phyloP scores from a whole-genome alignment of 2,797 vertebrate genomes.

The Muscicapa comitata region DNA sequence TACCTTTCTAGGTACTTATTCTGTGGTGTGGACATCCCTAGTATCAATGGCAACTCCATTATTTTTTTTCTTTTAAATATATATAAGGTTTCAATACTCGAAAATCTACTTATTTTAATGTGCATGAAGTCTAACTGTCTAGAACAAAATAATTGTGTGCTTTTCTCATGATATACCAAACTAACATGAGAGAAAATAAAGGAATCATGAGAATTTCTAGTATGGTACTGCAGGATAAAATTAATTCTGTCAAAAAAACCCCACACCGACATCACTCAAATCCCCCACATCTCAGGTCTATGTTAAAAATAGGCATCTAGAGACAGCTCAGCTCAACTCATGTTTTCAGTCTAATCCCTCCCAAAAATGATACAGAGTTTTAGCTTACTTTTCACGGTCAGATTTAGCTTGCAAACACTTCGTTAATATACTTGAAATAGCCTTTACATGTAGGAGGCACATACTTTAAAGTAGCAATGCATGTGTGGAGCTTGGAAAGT shows the following conservation, averaged over 20 bases:
- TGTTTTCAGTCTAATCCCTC: neutral
- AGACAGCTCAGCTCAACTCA: neutral
- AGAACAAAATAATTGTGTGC: neutral
- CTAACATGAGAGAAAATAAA: neutral
- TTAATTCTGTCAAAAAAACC: neutral
- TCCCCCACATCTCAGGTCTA: neutral
- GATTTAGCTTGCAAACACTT: neutral
- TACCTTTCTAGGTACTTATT: neutral
- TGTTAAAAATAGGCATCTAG: neutral
- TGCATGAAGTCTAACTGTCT: neutral
- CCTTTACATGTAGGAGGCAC: neutral
- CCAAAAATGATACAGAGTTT: neutral
- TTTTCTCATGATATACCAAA: neutral
- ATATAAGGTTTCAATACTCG: neutral
- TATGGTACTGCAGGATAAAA: neutral
- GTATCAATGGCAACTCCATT: neutral
- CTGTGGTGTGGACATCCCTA: neutral
- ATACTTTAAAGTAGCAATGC: neutral
- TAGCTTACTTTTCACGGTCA: neutral
- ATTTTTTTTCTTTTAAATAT: neutral
- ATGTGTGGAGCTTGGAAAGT: neutral
- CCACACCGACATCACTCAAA: rapidly evolving
- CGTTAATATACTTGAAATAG: neutral
- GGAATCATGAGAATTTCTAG: neutral
- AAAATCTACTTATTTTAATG: neutral